Percentiles rank a stretch among this genome's conserved stretches.
Conservation (phyloP, 2,888 invertebrate species). For the Epistrophella euchroma region DNA sequence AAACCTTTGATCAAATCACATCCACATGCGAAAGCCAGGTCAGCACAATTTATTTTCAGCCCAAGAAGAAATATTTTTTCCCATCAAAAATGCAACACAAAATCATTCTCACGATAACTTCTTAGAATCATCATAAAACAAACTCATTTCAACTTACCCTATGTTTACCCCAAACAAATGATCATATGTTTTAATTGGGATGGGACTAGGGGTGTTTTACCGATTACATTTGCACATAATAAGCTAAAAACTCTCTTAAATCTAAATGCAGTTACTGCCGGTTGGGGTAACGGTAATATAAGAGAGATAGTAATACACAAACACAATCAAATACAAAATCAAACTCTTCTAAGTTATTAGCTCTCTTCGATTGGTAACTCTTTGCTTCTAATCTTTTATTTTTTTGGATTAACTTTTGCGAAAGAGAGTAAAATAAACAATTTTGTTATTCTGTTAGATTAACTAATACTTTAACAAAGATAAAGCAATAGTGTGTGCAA, state of each 20-base stretch:
- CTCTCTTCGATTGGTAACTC: conserved; percentile 21
- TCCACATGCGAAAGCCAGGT: no score
- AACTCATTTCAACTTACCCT: neutral
- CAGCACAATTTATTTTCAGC: no score
- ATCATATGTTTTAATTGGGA: conserved; percentile 17
- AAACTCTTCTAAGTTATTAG: neutral
- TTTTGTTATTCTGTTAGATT: conserved; percentile 13
- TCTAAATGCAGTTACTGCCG: neutral
- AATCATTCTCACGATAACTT: neutral
- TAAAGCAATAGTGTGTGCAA: neutral
- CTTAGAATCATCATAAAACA: neutral
- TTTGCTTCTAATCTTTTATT: conserved; percentile 18
- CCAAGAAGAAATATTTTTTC: no score
- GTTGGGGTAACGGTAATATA: conserved; percentile 28
- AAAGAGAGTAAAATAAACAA: conserved; percentile 52
- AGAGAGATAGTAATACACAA: conserved; percentile 20
- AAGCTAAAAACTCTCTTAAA: conserved; percentile 26
- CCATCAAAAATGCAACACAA: no score
- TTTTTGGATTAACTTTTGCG: conserved; percentile 30
- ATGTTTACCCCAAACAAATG: conserved; percentile 1
- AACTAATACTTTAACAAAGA: conserved; percentile 36
- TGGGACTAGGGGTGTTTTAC: conserved; percentile 29
- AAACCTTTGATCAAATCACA: no score
- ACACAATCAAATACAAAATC: neutral
- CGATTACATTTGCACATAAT: conserved; percentile 27